phyloP scores from a whole-genome alignment of 2,797 vertebrate species.

The Diceros bicornis region DNA sequence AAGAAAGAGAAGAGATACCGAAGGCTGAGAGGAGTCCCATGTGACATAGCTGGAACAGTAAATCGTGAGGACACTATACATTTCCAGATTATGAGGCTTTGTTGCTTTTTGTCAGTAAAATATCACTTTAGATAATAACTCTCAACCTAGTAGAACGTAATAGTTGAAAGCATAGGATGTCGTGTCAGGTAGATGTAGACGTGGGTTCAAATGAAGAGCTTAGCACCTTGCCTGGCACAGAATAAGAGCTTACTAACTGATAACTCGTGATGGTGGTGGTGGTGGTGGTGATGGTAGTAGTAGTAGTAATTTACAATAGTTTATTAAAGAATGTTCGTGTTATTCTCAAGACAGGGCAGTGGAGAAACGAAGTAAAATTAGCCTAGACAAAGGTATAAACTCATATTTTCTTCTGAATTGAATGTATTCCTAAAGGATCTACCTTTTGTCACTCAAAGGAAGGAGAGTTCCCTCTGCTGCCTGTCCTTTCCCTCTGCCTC shows the following conservation, averaged over 20 bases:
- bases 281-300: background rate
- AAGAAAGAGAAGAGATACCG: slow-evolving; percentile 3
- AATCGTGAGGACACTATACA: background rate
- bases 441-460: background rate
- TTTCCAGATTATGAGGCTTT: background rate
- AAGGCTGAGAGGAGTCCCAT: background rate
- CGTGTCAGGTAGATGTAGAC: background rate
- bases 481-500: background rate
- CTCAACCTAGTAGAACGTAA: background rate
- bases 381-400: background rate
- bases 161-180: background rate
- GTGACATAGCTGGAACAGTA: background rate
- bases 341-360: background rate
- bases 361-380: background rate
- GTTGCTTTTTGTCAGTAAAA: slow-evolving; percentile 3
- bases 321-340: background rate
- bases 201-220: background rate
- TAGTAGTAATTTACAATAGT: background rate
- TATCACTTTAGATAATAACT: background rate
- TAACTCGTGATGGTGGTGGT: background rate
- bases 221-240: background rate
- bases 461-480: background rate
- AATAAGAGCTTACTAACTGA: background rate
- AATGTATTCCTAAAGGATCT: background rate
- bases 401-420: slow-evolving; percentile 51